These are phyloP conservation scores for Tetragonula carbonaria DNA, from an alignment of 2,888 invertebrate species.

Conservation along the genomic window DNA sequence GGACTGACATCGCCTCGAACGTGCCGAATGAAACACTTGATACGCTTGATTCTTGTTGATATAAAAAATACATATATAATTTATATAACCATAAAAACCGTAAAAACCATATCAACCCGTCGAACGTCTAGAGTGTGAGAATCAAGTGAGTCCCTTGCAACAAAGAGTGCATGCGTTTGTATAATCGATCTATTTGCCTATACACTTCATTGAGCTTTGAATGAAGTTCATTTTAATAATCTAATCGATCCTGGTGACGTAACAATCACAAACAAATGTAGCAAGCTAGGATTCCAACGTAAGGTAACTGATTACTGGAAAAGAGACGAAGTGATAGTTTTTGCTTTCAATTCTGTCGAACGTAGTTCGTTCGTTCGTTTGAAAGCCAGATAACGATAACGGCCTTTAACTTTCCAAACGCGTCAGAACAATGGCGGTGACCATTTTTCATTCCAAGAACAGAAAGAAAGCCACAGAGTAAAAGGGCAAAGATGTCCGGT, in stretches of 20 bases:
- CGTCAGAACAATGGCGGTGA: background rate
- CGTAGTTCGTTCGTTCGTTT: background rate
- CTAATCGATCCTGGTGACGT: slow-evolving; percentile 42
- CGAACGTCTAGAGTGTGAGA: too few species aligned
- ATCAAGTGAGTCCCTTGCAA: too few species aligned
- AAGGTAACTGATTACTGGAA: slow-evolving; percentile 52
- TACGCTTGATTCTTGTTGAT: too few species aligned
- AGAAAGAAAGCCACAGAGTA: slow-evolving; percentile 20
- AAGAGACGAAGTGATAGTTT: too few species aligned
- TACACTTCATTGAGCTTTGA: slow-evolving; percentile 19
- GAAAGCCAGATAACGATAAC: background rate
- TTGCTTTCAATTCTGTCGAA: background rate
- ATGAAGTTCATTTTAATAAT: slow-evolving; percentile 42
- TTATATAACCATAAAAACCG: too few species aligned
- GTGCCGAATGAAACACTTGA: too few species aligned
- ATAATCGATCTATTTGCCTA: too few species aligned
- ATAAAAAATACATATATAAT: too few species aligned
- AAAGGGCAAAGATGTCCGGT: slow-evolving; percentile 24
- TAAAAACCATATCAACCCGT: too few species aligned
- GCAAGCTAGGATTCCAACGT: slow-evolving; percentile 54
- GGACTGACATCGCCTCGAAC: too few species aligned
- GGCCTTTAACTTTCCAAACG: background rate
- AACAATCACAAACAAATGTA: slow-evolving; percentile 44
- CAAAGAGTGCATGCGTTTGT: too few species aligned
- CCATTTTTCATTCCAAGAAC: slow-evolving; percentile 8